Base-by-base conservation (phyloP, 1,140 invertebrate genomes). In the Mactra quadrangularis region DNA sequence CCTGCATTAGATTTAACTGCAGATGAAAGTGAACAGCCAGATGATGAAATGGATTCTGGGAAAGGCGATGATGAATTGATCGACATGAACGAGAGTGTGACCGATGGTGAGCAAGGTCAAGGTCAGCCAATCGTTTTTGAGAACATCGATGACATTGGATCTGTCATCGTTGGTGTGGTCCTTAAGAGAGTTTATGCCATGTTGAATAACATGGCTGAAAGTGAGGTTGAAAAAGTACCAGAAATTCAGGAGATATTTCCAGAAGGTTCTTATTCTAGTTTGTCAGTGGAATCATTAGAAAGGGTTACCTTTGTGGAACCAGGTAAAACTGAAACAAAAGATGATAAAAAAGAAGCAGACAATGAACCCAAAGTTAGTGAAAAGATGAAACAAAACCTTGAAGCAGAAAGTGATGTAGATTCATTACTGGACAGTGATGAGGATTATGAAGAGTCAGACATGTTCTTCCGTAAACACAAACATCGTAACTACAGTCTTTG, bases 401-500 rank as follows among this genome's bases (percentile, higher is more conserved):
- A 90, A 25, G 89, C 87, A 25, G 91, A 91, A 47, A 89, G 89
- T 87, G 92, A 91, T 83, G 90, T 87, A 1, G 91, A 92, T 82
- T 92, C 91, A 0, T 75, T 92, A 19, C 81, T 92, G 13, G 89
- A 90, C 62, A 92, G 90, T 85, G 92, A 92, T 29, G 91, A 92
- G 19, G 91, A 92, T 86, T 91, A 92, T 84, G 92, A 93, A 71
- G 92, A 91, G 45, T 25, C 76, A 33, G 91, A 92, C 62, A 82
- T 60, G 15, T 90, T 91, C 78, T 89, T 87, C 84, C 60, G 87
- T 31, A 85, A 86, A 76, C 78, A 89, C 76, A 90, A 87, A 50
- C 45, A 70, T 11, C 91, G 89, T 59, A 86, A 83, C 17, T 85
- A 88, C 66, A 84, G 83, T 47, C 66, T 93, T 38, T 86, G 68